phyloP scores from a whole-genome alignment of 2,888 invertebrate species.

The Spatulosminthurus flaviceps region DNA sequence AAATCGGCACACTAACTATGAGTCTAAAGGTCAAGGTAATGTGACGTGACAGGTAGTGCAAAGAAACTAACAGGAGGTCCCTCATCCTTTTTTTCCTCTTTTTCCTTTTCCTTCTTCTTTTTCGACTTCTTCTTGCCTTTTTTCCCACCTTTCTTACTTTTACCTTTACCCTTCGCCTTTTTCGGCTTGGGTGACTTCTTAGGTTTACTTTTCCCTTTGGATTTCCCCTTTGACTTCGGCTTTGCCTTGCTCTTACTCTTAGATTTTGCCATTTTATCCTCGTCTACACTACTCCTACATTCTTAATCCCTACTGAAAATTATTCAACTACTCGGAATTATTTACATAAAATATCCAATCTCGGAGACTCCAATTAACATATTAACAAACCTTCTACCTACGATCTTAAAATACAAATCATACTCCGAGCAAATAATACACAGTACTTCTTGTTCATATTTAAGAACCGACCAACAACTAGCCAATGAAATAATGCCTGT shows the following conservation, averaged over 20 bases:
- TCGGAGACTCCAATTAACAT: too few species aligned
- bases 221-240: neutral
- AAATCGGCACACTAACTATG: too few species aligned
- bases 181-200: slow-evolving; percentile 14
- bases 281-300: too few species aligned
- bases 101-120: neutral
- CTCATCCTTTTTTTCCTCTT: neutral
- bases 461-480: too few species aligned
- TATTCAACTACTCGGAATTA: too few species aligned
- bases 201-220: slow-evolving; percentile 15
- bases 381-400: too few species aligned
- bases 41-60: neutral
- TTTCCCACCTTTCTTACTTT: neutral
- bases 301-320: too few species aligned
- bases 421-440: too few species aligned
- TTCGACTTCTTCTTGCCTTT: slow-evolving; percentile 15
- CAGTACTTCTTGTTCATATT: too few species aligned
- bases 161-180: slow-evolving; percentile 22
- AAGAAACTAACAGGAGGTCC: slow-evolving; percentile 22
- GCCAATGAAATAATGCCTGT: too few species aligned
- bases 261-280: slow-evolving; percentile 4
- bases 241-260: neutral
- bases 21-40: neutral
- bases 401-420: too few species aligned
- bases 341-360: too few species aligned